Percentiles rank a stretch among this genome's conserved stretches.
Conservation (phyloP, 2,888 invertebrate genomes). For the Pogonocherus hispidulus region DNA sequence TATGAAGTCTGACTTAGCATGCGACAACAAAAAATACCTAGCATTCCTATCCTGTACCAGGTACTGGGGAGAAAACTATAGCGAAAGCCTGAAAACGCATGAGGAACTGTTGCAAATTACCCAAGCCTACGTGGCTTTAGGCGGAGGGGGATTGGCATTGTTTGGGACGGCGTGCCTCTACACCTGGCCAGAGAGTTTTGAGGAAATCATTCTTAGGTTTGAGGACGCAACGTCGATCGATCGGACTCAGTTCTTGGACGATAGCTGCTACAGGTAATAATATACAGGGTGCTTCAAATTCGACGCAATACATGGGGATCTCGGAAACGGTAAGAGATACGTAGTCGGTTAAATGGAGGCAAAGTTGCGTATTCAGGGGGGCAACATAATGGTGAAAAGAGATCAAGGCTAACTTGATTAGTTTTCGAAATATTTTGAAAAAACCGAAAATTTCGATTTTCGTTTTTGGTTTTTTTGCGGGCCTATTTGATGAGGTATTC, state of each 20-base stretch:
- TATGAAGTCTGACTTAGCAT: constrained; percentile 77
- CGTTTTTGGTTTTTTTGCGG: too few species aligned
- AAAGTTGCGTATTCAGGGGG: too few species aligned
- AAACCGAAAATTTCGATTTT: too few species aligned
- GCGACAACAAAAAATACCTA: constrained; percentile 84
- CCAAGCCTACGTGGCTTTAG: constrained; percentile 89
- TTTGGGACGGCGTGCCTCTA: constrained; percentile 92
- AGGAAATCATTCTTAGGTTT: constrained; percentile 76
- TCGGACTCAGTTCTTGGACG: constrained; percentile 84
- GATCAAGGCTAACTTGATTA: too few species aligned
- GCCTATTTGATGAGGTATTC: too few species aligned
- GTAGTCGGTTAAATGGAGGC: too few species aligned
- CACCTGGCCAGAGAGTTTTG: constrained; percentile 85
- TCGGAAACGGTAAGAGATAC: too few species aligned
- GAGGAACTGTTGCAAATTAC: constrained; percentile 79
- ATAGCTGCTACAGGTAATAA: constrained; percentile 86
- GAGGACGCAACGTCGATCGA: constrained; percentile 78
- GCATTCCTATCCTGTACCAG: constrained; percentile 91
- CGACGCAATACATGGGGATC: too few species aligned
- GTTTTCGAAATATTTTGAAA: too few species aligned
- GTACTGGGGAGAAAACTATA: constrained; percentile 55
- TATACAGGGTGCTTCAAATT: too few species aligned
- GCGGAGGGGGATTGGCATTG: constrained; percentile 91
- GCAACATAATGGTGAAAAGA: too few species aligned
- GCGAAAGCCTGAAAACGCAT: constrained; percentile 75